Percentiles rank a stretch among this genome's conserved stretches.
Conservation (phyloP, 2,888 invertebrate species). For the Octodonta nipae region DNA sequence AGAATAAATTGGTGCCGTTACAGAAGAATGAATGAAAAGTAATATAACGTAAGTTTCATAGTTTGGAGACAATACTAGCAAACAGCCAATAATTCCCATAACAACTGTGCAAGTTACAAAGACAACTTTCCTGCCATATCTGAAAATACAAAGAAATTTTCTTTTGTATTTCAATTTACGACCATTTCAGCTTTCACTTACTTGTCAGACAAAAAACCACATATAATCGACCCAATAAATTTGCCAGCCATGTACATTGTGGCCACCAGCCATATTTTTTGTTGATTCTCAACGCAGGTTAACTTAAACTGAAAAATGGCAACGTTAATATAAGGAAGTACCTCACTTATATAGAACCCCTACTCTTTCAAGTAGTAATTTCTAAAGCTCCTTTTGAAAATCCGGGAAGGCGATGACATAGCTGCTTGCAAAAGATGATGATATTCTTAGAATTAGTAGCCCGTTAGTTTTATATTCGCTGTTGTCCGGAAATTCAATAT, state of each 20-base stretch:
- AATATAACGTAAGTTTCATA: constrained; percentile 41
- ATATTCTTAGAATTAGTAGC: too few species aligned
- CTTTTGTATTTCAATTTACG: constrained; percentile 2
- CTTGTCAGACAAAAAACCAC: constrained; percentile 49
- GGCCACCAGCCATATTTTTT: constrained; percentile 48
- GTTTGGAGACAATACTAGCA: constrained; percentile 40
- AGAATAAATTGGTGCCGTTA: constrained; percentile 48
- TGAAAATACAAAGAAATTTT: constrained; percentile 24
- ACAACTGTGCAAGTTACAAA: constrained; percentile 44
- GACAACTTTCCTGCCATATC: constrained; percentile 45
- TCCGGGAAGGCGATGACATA: too few species aligned
- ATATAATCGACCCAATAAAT: constrained; percentile 44
- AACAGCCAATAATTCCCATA: constrained; percentile 44
- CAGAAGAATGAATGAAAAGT: constrained; percentile 45
- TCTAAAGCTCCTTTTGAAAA: too few species aligned
- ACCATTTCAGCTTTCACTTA: constrained; percentile 26
- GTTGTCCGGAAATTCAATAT: too few species aligned
- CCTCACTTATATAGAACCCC: too few species aligned
- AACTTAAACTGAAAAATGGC: constrained; percentile 44
- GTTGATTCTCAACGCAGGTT: constrained; percentile 46
- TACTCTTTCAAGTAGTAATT: too few species aligned
- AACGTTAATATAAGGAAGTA: too few species aligned
- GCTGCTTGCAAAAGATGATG: too few species aligned
- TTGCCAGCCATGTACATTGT: constrained; percentile 50
- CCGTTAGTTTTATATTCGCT: too few species aligned